phyloP scores from a whole-genome alignment of 2,113 vertebrate genomes.

The Phoenicopterus ruber region DNA sequence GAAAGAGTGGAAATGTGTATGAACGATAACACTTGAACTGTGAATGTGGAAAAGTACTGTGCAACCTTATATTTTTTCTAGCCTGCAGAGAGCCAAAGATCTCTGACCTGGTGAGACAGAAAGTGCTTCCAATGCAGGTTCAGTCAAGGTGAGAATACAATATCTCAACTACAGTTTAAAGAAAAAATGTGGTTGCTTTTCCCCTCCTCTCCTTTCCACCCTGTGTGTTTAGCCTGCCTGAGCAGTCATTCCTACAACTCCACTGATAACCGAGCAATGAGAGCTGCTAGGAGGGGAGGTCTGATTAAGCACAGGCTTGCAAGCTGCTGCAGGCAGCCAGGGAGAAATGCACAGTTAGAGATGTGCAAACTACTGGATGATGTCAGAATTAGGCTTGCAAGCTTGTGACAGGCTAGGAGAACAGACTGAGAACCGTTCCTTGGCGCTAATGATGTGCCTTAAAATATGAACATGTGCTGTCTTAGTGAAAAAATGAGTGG shows the following conservation, averaged over 20 bases:
- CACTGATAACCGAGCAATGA: not conserved
- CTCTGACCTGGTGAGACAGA: conserved; percentile 92
- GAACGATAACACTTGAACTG: not conserved
- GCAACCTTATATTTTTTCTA: conserved; percentile 65
- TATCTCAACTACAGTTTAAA: conserved; percentile 21
- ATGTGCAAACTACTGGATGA: not conserved
- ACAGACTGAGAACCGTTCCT: not conserved
- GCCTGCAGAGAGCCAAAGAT: conserved; percentile 95
- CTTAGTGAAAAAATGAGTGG: not conserved
- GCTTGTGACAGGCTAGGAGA: not conserved
- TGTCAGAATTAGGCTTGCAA: not conserved
- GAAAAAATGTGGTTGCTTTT: not conserved
- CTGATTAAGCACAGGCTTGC: not conserved
- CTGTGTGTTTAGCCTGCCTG: not conserved
- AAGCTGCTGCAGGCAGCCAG: not conserved
- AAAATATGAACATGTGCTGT: not conserved
- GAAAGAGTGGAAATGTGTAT: not conserved
- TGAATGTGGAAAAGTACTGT: conserved; percentile 11
- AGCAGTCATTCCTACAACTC: not conserved
- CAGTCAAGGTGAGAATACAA: conserved; percentile 84
- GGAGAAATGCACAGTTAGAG: not conserved
- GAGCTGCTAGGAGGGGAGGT: conserved; percentile 22
- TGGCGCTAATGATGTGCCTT: not conserved
- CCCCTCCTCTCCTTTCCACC: not conserved
- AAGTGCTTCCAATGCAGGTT: conserved; percentile 83